A percentile compares a stretch with the other conserved stretches of the same genome.
Conservation (phyloP, 1,140 invertebrate genomes). For the Psix sp. region DNA sequence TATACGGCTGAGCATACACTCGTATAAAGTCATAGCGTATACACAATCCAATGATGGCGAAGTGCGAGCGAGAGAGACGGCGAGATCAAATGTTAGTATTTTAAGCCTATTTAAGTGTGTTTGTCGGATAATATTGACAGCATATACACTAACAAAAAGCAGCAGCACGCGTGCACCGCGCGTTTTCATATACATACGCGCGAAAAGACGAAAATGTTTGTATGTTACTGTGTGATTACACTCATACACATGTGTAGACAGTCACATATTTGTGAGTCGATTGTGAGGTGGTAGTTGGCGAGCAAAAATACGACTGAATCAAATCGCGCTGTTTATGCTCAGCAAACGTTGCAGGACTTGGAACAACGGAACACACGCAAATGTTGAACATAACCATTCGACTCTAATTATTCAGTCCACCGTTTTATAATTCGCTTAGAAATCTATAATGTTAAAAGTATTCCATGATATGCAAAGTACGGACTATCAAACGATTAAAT, state of each 20-base stretch:
- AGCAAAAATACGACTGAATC: slow-evolving; percentile 66
- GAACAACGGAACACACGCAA: slow-evolving; percentile 25
- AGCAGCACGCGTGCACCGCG: slow-evolving; percentile 66
- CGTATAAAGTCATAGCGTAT: slow-evolving; percentile 71
- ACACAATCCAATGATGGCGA: slow-evolving; percentile 70
- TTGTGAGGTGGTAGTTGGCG: slow-evolving; percentile 48
- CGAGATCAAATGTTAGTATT: slow-evolving; percentile 71
- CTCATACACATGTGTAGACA: slow-evolving; percentile 10
- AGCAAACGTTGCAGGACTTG: slow-evolving; percentile 67
- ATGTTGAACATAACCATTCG: slow-evolving; percentile 35
- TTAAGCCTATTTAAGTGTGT: slow-evolving; percentile 78
- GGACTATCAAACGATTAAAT: too few relatives aligned
- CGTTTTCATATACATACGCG: slow-evolving; percentile 31
- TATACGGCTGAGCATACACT: slow-evolving; percentile 69
- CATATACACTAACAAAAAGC: slow-evolving; percentile 72
- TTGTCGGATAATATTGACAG: slow-evolving; percentile 78
- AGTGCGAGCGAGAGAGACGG: slow-evolving; percentile 63
- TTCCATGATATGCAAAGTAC: too few relatives aligned
- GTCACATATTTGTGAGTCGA: slow-evolving; percentile 13
- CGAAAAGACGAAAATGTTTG: slow-evolving; percentile 20
- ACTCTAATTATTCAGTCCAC: slow-evolving; percentile 31
- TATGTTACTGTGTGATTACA: slow-evolving; percentile 28
- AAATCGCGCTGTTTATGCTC: slow-evolving; percentile 71
- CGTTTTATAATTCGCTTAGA: too few relatives aligned
- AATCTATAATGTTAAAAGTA: background rate